Percentiles rank a stretch among this genome's conserved stretches.
Evolutionary conservation across 2,888 invertebrate species (phyloP).

Genomic region (Panopea generosa): DNA sequence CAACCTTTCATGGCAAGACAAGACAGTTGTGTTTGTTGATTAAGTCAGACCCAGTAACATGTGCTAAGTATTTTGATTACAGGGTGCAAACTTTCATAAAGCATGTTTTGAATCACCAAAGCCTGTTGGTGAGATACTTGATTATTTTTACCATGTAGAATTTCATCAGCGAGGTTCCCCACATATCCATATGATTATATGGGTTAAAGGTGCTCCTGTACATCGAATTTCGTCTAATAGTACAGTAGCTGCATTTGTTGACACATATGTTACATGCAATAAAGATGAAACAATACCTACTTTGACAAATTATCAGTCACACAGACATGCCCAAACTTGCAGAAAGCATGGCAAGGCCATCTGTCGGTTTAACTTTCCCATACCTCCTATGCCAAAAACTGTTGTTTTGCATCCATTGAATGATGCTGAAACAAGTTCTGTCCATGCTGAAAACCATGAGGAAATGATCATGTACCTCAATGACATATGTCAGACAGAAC

Average conservation of each 20-base stretch:
- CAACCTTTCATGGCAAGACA: slow-evolving; percentile 51
- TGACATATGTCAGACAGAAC: slow-evolving; percentile 4
- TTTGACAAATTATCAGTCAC: slow-evolving; percentile 25
- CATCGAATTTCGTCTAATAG: slow-evolving; percentile 14
- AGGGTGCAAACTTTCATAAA: slow-evolving; percentile 52
- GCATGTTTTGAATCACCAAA: slow-evolving; percentile 32
- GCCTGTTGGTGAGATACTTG: slow-evolving; percentile 55
- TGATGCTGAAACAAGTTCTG: neutral
- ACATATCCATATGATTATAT: slow-evolving; percentile 59
- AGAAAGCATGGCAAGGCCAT: slow-evolving; percentile 20
- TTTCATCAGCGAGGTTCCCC: slow-evolving; percentile 64
- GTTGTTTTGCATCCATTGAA: slow-evolving; percentile 26
- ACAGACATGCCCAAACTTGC: slow-evolving; percentile 49
- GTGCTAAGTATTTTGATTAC: slow-evolving; percentile 56
- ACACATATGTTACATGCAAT: slow-evolving; percentile 44
- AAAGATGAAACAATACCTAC: slow-evolving; percentile 29
- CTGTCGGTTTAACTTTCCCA: slow-evolving; percentile 49
- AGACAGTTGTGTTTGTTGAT: slow-evolving; percentile 53
- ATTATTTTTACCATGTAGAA: slow-evolving; percentile 61
- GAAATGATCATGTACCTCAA: slow-evolving; percentile 11
- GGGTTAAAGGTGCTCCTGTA: slow-evolving; percentile 52
- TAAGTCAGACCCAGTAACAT: slow-evolving; percentile 61
- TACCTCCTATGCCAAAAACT: slow-evolving; percentile 34
- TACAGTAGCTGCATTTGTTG: too few relatives aligned
- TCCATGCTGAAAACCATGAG: neutral